These are phyloP conservation scores for Calypte anna DNA, from an alignment of 2,113 vertebrate species.

Conservation along the genomic window DNA sequence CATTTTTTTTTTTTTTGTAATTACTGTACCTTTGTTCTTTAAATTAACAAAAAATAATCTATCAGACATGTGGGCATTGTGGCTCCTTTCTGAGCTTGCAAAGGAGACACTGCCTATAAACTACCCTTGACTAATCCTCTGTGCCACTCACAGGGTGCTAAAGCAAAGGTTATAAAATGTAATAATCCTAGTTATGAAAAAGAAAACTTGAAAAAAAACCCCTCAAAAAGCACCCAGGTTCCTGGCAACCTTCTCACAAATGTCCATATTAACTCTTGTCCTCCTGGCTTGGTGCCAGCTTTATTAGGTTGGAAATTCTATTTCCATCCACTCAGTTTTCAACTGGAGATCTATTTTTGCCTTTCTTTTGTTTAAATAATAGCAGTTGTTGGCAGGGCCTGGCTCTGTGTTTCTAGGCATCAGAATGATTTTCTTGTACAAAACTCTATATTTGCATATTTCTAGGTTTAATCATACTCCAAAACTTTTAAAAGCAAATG, in stretches of 20 bases:
- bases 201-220: neutral
- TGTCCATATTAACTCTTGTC: neutral
- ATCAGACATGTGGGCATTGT: neutral
- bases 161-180: neutral
- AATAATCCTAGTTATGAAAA: neutral
- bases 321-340: neutral
- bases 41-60: neutral
- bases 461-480: neutral
- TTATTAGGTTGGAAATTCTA: neutral
- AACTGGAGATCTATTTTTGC: conserved; percentile 18
- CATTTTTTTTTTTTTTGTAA: no score
- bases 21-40: neutral
- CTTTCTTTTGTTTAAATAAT: neutral
- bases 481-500: neutral
- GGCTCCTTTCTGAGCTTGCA: neutral
- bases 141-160: neutral
- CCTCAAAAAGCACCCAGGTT: neutral
- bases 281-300: neutral
- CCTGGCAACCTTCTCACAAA: neutral
- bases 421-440: neutral
- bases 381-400: neutral
- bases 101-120: neutral
- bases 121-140: neutral
- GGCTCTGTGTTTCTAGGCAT: neutral
- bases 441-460: neutral